Conservation (phyloP, 2,888 invertebrate species). For the Ptychoptera contaminata region DNA sequence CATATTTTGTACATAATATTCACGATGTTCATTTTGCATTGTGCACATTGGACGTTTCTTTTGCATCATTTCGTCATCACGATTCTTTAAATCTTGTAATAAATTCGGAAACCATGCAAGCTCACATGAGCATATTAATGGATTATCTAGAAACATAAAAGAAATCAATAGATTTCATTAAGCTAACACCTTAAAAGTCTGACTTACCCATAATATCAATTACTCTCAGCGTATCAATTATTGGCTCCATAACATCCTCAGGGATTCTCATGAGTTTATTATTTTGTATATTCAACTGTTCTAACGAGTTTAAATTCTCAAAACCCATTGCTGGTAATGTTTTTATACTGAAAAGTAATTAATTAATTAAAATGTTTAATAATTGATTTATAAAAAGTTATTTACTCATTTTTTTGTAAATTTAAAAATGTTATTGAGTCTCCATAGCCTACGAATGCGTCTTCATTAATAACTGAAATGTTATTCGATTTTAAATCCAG, state of each 20-base stretch:
- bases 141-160: constrained; percentile 52
- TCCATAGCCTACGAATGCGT: constrained; percentile 77
- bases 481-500: constrained; percentile 78
- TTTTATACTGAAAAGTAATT: constrained; percentile 47
- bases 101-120: constrained; percentile 77
- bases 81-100: constrained; percentile 58
- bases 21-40: constrained; percentile 64
- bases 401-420: constrained; percentile 76
- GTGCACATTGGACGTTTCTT: constrained; percentile 73
- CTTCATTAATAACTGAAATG: constrained; percentile 66
- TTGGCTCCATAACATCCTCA: constrained; percentile 78
- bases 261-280: constrained; percentile 70
- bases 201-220: constrained; percentile 75
- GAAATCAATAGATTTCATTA: background rate
- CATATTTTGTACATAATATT: constrained; percentile 67
- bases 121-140: constrained; percentile 74
- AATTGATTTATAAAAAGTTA: background rate
- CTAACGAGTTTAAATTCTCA: constrained; percentile 77
- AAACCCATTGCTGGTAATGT: constrained; percentile 68
- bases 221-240: constrained; percentile 70
- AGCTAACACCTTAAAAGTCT: background rate
- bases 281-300: constrained; percentile 75
- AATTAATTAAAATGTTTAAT: background rate
- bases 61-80: constrained; percentile 77
- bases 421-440: constrained; percentile 86